Percentiles rank a stretch among this genome's conserved stretches.
Evolutionary conservation across 1,140 invertebrate genomes (phyloP).

Genomic region (Acyrthosiphon pisum): DNA sequence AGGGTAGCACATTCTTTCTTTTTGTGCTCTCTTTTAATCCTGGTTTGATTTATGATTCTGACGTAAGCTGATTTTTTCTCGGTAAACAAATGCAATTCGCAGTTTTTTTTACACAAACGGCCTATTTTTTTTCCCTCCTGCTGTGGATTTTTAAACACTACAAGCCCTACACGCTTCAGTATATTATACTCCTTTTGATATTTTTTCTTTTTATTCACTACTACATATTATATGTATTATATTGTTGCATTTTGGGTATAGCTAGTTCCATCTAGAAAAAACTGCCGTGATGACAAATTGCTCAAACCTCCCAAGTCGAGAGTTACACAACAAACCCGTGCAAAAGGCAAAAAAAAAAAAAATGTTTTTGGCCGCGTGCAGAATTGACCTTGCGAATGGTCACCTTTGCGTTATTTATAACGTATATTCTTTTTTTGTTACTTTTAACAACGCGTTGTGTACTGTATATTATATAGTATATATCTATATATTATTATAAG

Average conservation of each 20-base stretch:
- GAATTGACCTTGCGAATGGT: conserved; percentile 16
- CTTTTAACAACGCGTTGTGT: background rate
- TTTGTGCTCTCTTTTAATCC: background rate
- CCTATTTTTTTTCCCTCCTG: conserved; percentile 42
- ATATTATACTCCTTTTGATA: conserved; percentile 15
- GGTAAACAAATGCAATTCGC: conserved; percentile 32
- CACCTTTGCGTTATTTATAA: conserved; percentile 34
- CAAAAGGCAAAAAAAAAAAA: conserved; percentile 43
- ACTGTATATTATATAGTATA: too few relatives aligned
- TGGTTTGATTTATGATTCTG: background rate
- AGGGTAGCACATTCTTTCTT: background rate
- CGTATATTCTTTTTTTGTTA: background rate
- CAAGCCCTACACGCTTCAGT: background rate
- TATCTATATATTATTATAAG: background rate
- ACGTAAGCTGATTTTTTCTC: background rate
- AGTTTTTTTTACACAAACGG: conserved; percentile 9
- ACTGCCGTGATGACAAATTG: conserved; percentile 53
- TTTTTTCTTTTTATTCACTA: conserved; percentile 31
- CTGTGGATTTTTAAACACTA: conserved; percentile 43
- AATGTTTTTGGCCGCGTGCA: background rate
- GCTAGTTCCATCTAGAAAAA: background rate
- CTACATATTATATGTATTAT: background rate
- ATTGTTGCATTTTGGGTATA: background rate
- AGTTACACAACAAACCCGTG: background rate
- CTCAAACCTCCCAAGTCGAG: conserved; percentile 50